Evolutionary conservation across 2,888 invertebrate genomes (phyloP).

Genomic region (Seladonia tumulorum): DNA sequence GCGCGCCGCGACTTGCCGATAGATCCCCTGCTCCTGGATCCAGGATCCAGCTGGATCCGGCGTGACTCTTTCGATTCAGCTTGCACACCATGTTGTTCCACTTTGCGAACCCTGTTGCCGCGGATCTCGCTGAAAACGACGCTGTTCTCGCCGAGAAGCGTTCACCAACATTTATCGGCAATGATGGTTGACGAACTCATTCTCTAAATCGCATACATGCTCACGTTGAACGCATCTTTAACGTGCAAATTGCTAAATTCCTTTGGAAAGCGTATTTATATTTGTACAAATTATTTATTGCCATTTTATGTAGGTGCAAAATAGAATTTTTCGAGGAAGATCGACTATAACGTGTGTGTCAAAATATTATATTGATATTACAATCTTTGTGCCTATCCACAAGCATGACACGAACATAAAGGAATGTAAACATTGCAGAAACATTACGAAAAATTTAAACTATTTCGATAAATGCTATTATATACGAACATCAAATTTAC

Average conservation of each 20-base stretch:
- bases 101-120: not conserved
- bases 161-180: not conserved
- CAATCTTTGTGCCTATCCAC: no score
- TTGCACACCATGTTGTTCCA: slow-evolving; percentile 20
- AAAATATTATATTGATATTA: no score
- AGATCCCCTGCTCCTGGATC: not conserved
- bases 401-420: no score
- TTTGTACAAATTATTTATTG: not conserved
- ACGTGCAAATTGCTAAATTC: not conserved
- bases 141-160: not conserved
- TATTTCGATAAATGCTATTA: no score
- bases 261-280: not conserved
- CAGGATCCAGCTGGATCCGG: slow-evolving; percentile 15
- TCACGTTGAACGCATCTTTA: not conserved
- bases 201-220: not conserved
- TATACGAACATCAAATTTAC: no score
- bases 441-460: no score
- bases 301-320: not conserved
- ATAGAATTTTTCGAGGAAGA: not conserved
- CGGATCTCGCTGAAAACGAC: not conserved
- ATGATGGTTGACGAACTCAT: not conserved
- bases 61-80: slow-evolving; percentile 32
- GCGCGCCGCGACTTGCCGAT: not conserved
- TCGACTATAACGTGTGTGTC: no score
- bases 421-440: no score